phyloP scores from a whole-genome alignment of 1,140 invertebrate species.

The Oryctes rhinoceros region DNA sequence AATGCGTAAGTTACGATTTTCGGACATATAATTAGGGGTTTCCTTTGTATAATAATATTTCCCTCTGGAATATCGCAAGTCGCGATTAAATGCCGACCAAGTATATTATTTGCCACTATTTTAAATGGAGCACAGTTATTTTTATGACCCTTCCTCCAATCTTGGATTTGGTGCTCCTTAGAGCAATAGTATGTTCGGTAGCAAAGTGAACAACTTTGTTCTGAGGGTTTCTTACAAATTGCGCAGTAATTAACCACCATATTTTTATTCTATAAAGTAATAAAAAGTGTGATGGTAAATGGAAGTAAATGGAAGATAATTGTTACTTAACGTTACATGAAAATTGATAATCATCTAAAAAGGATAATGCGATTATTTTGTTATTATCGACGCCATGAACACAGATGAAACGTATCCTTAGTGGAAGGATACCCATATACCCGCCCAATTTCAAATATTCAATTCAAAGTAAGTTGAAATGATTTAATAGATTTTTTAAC shows the following conservation, averaged over 20 bases:
- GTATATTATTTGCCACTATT: constrained; percentile 62
- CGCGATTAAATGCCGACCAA: constrained; percentile 75
- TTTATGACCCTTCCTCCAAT: constrained; percentile 74
- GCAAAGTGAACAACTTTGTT: constrained; percentile 71
- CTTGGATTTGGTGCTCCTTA: constrained; percentile 73
- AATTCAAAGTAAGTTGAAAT: too few relatives aligned
- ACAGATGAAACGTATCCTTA: too few relatives aligned
- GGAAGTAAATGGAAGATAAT: too few relatives aligned
- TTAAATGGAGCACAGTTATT: constrained; percentile 64
- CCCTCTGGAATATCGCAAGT: constrained; percentile 68
- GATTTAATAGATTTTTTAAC: too few relatives aligned
- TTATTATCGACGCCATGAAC: too few relatives aligned
- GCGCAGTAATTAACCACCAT: constrained; percentile 58
- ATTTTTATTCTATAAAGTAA: constrained; percentile 11
- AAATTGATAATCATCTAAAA: too few relatives aligned
- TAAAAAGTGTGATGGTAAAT: too few relatives aligned
- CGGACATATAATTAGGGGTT: constrained; percentile 72
- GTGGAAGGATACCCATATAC: too few relatives aligned
- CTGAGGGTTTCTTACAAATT: constrained; percentile 65
- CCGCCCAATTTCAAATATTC: too few relatives aligned
- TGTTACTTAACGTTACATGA: too few relatives aligned
- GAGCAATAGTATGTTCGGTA: constrained; percentile 73
- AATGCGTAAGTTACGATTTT: constrained; percentile 62
- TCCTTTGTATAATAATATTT: constrained; percentile 74
- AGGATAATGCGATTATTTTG: too few relatives aligned